These are phyloP conservation scores for Monopterus albus DNA, from an alignment of 2,113 vertebrate species.

Conservation along the genomic window DNA sequence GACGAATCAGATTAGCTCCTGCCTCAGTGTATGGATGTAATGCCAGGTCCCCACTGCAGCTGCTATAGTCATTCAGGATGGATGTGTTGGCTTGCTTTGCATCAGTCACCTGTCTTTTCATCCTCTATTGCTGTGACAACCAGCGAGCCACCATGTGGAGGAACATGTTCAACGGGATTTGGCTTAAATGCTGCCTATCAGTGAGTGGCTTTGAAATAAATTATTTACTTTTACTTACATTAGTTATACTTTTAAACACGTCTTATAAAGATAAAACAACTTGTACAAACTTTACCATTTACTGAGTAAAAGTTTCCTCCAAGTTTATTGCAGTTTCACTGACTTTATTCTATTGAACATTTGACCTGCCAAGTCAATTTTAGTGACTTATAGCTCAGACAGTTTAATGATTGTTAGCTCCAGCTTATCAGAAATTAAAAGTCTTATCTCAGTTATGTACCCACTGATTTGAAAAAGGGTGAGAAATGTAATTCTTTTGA, in stretches of 20 bases:
- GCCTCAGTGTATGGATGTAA: too few relatives aligned
- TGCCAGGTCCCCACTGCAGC: conserved; percentile 29
- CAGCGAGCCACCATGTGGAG: conserved; percentile 54
- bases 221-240: not conserved
- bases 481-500: conserved; percentile 59
- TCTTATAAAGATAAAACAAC: conserved; percentile 7
- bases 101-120: conserved; percentile 51
- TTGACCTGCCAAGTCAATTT: conserved; percentile 63
- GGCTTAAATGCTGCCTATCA: conserved; percentile 34
- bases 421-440: conserved; percentile 71
- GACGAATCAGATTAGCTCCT: too few relatives aligned
- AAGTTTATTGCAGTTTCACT: conserved; percentile 23
- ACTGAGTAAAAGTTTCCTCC: conserved; percentile 36
- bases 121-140: conserved; percentile 65
- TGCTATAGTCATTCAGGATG: conserved; percentile 24
- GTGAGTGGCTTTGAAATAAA: too few relatives aligned
- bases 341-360: conserved; percentile 38
- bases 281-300: conserved; percentile 22
- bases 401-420: conserved; percentile 55
- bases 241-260: conserved; percentile 21
- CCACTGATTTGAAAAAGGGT: conserved; percentile 45
- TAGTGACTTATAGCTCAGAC: conserved; percentile 45
- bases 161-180: conserved; percentile 35
- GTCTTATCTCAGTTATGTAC: conserved; percentile 67
- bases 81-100: conserved; percentile 55